phyloP scores from a whole-genome alignment of 2,888 invertebrate genomes.

The Aproaerema taeniolella region DNA sequence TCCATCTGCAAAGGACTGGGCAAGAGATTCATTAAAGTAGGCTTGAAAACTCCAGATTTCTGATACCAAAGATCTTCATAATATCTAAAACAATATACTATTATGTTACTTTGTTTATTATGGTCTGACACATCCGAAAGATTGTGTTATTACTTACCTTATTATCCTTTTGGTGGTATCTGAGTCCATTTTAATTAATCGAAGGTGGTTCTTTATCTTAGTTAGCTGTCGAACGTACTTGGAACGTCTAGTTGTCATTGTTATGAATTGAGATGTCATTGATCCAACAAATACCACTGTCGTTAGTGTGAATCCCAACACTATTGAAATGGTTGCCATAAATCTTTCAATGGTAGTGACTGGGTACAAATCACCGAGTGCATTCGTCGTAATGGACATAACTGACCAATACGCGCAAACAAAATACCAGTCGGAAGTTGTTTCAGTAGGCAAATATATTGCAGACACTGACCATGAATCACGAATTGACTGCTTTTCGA shows the following conservation, averaged over 20 bases:
- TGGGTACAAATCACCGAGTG: slow-evolving; percentile 65
- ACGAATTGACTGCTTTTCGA: slow-evolving; percentile 46
- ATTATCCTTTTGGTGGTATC: slow-evolving; percentile 58
- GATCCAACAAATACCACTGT: slow-evolving; percentile 72
- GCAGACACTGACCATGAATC: slow-evolving; percentile 58
- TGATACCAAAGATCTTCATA: slow-evolving; percentile 74
- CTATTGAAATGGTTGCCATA: slow-evolving; percentile 49
- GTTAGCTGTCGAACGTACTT: slow-evolving; percentile 58
- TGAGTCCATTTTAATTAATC: slow-evolving; percentile 57
- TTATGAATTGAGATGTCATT: slow-evolving; percentile 68
- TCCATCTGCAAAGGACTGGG: slow-evolving; percentile 72
- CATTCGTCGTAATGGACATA: slow-evolving; percentile 64
- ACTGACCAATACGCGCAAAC: slow-evolving; percentile 69
- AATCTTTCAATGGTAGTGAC: slow-evolving; percentile 58
- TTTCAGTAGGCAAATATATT: slow-evolving; percentile 53
- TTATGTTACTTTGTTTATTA: not conserved
- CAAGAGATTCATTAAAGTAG: slow-evolving; percentile 53
- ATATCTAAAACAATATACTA: slow-evolving; percentile 41
- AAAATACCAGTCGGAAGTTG: slow-evolving; percentile 60
- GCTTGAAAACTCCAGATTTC: slow-evolving; percentile 68
- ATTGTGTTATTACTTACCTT: slow-evolving; percentile 44
- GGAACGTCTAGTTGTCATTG: slow-evolving; percentile 62
- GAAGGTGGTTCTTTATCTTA: slow-evolving; percentile 62
- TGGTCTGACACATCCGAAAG: too few species aligned
- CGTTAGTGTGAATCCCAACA: slow-evolving; percentile 63